Evolutionary conservation across 2,797 vertebrate species (phyloP).

Genomic region (Falco naumanni): DNA sequence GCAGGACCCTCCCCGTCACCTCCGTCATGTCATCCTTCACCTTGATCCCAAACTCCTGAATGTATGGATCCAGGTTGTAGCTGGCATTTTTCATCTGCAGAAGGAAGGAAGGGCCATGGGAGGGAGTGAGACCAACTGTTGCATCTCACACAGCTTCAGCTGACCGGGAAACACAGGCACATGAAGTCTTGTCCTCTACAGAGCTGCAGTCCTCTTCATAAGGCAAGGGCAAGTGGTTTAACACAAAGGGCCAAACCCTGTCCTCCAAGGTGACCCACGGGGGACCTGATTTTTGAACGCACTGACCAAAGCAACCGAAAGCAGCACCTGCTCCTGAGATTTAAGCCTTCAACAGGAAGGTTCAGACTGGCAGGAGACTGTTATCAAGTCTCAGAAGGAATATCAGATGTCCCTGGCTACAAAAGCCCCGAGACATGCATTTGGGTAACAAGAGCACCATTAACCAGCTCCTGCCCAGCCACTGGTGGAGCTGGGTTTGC

Average conservation of each 20-base stretch:
- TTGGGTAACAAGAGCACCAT: neutral
- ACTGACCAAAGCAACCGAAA: neutral
- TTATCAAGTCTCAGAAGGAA: neutral
- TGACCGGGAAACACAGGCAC: fast-evolving
- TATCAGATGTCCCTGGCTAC: neutral
- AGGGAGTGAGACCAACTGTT: neutral
- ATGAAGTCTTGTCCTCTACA: neutral
- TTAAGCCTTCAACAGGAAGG: neutral
- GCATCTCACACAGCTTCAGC: neutral
- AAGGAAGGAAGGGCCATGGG: neutral
- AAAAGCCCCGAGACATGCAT: fast-evolving
- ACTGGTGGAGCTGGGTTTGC: neutral
- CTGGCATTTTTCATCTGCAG: slow-evolving; percentile 98
- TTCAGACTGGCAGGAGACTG: neutral
- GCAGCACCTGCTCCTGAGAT: neutral
- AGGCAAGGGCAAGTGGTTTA: fast-evolving
- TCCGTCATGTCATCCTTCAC: slow-evolving; percentile 99
- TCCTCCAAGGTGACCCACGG: fast-evolving
- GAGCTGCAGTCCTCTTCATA: neutral
- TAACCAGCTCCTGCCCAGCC: neutral
- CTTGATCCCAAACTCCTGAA: slow-evolving; percentile 99
- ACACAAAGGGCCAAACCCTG: neutral
- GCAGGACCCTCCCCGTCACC: slow-evolving; percentile 95
- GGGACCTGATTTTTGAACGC: neutral
- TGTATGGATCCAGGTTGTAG: slow-evolving; percentile 98